Conservation (phyloP, 2,113 vertebrate species). For the Tragulus kanchil region DNA sequence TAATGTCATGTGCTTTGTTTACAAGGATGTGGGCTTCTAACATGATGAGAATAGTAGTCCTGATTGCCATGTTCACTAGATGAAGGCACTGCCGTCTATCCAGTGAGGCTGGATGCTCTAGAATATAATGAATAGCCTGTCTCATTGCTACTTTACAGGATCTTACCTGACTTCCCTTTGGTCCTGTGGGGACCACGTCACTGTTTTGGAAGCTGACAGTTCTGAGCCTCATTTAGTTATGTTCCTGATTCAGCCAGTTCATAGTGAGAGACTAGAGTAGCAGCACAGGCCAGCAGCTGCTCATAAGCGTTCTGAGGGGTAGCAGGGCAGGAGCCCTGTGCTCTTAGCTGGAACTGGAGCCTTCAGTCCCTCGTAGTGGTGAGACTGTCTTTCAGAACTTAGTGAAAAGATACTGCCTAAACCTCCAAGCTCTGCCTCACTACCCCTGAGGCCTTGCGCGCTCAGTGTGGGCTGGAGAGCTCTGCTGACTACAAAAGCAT, state of each 20-base stretch:
- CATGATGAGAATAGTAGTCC: background rate
- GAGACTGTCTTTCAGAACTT: background rate
- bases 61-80: background rate
- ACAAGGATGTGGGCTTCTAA: background rate
- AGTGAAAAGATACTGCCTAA: background rate
- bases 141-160: background rate
- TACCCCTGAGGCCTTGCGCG: background rate
- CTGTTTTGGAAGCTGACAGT: background rate
- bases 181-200: background rate
- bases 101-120: background rate
- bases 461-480: background rate
- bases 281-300: background rate
- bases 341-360: background rate
- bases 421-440: background rate
- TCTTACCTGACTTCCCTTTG: background rate
- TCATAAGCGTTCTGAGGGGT: background rate
- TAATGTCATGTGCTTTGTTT: background rate
- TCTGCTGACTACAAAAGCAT: no score
- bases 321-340: background rate
- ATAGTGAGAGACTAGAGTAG: background rate
- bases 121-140: background rate
- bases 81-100: background rate
- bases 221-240: slow-evolving; percentile 1
- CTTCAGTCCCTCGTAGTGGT: background rate
- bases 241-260: background rate